Base-by-base conservation (phyloP, 2,888 invertebrate species). In the Eupithecia vulgata region DNA sequence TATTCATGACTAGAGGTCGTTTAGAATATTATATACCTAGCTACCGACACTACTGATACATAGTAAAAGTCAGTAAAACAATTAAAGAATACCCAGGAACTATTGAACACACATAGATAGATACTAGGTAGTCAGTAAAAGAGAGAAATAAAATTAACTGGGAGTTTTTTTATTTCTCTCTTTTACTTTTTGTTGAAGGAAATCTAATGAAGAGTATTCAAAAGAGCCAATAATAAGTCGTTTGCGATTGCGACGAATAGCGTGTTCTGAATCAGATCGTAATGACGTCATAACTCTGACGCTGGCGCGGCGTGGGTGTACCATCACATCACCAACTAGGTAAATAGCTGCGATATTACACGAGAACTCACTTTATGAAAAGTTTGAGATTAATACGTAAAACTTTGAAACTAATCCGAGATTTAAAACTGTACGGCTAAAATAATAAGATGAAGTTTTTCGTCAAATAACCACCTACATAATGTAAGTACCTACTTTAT, bases 261-360 rank as follows among this genome's bases (percentile, higher is more conserved):
- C 74, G 71, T 71, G 71, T 61, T 64, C 52, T 65, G 65, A 66
- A 57, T 72, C 70, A 70, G 42, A 68, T 70, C 62, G 69, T 37
- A 7, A 25, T 77, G 75, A 77, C 71, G 75, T 75, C 76, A 74
- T 15, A 40, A 37, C 57, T 34, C 13, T 35, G 68, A 69, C 71
- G 71, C 59, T 48, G 48, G n/a, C n/a, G n/a, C 7, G 64, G 71
- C 69, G 73, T 67, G 69, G 73, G 67, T 69, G 71, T 52, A 10
- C 48, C 48, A 48, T 66, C 64, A 72, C 48, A 48, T 66, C 64
- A 72, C 70, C 77, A 77, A 65, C 74, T 78, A 73, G 71, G 71
- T 66, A 74, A 76, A 76, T 73, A 71, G 30, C 61, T 17, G 30
- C 34, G 34, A 61, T 61, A 68, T 62, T 42, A 68, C 34, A 17